phyloP scores from a whole-genome alignment of 2,797 vertebrate genomes.

The Nannoperca australis region DNA sequence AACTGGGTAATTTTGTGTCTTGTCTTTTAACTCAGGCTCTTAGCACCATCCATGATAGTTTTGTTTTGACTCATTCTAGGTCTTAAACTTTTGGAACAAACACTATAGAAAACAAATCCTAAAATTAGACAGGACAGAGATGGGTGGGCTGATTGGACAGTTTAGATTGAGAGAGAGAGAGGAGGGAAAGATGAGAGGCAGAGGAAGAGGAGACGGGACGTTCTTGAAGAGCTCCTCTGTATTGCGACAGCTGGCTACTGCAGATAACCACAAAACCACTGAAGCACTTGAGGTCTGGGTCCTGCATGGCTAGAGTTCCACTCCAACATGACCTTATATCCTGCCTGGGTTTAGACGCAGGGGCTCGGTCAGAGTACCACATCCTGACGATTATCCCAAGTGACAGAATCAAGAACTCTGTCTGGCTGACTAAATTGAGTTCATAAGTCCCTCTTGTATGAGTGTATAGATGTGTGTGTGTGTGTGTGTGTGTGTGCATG shows the following conservation, averaged over 20 bases:
- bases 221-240: slow-evolving; percentile 77
- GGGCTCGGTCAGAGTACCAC: slow-evolving; percentile 76
- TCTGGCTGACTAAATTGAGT: slow-evolving; percentile 79
- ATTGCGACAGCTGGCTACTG: slow-evolving; percentile 80
- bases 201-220: slow-evolving; percentile 68
- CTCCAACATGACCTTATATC: slow-evolving; percentile 84
- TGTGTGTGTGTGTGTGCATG: slow-evolving; percentile 17
- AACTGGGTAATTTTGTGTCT: slow-evolving; percentile 26
- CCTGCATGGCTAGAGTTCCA: slow-evolving; percentile 81
- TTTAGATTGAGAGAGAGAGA: slow-evolving; percentile 50
- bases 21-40: not conserved
- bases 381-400: slow-evolving; percentile 82
- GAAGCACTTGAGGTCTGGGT: slow-evolving; percentile 82
- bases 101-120: slow-evolving; percentile 3
- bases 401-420: slow-evolving; percentile 82
- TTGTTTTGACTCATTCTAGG: slow-evolving; percentile 8
- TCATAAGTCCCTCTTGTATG: slow-evolving; percentile 73
- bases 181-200: slow-evolving; percentile 61
- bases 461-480: slow-evolving; percentile 24
- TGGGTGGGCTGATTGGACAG: slow-evolving; percentile 50
- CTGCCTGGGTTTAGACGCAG: slow-evolving; percentile 77
- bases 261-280: slow-evolving; percentile 86
- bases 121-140: slow-evolving; percentile 36
- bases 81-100: slow-evolving; percentile 5
- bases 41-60: slow-evolving; percentile 1